Evolutionary conservation across 2,888 invertebrate genomes (phyloP).

Genomic region (Eustalomyia histrio): DNA sequence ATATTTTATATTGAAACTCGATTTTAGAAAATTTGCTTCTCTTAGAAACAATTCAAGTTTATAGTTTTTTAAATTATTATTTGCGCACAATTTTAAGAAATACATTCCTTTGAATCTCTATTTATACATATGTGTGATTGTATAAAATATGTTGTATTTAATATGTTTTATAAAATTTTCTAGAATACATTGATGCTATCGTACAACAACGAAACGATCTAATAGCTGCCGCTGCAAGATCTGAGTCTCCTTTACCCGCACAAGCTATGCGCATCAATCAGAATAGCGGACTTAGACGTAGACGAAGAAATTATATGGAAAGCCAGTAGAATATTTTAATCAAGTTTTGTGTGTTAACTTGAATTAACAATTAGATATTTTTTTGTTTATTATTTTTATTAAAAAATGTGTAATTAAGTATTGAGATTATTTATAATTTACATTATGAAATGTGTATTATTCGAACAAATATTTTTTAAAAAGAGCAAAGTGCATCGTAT

Average conservation of each 20-base stretch:
- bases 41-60: too few relatives aligned
- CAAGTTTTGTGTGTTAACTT: background rate
- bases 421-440: conserved; percentile 7
- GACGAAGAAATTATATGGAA: conserved; percentile 33
- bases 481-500: too few relatives aligned
- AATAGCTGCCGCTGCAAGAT: conserved; percentile 71
- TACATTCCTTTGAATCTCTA: background rate
- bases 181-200: conserved; percentile 66
- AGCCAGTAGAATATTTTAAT: background rate
- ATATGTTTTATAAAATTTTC: conserved; percentile 31
- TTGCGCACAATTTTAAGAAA: too few relatives aligned
- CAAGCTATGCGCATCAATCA: conserved; percentile 70
- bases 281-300: conserved; percentile 71
- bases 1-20: too few relatives aligned
- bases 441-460: background rate
- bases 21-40: too few relatives aligned
- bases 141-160: background rate
- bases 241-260: conserved; percentile 70
- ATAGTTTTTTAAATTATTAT: too few relatives aligned
- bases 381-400: background rate
- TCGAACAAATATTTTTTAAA: too few relatives aligned
- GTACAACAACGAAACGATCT: conserved; percentile 65
- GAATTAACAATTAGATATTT: background rate
- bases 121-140: background rate
- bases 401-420: conserved; percentile 10